A percentile compares a stretch with the other conserved stretches of the same genome.
Conservation (phyloP, 2,888 invertebrate genomes). For the Neoascia interrupta region DNA sequence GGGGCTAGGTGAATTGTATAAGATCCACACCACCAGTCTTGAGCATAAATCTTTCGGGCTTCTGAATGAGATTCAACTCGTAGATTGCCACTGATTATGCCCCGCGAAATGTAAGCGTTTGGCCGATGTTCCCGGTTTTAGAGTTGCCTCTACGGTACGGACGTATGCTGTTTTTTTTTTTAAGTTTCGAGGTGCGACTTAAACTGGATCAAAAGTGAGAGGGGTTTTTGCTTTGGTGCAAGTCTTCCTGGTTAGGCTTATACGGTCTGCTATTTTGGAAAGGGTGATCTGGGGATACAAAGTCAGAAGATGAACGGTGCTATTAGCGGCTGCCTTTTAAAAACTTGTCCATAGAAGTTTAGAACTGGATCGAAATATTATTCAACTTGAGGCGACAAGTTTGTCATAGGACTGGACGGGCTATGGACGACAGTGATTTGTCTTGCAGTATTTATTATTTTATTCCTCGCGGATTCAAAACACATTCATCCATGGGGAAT, state of each 20-base stretch:
- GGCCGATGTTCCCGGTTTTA: conserved; percentile 11
- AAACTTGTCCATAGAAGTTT: background rate
- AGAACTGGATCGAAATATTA: conserved; percentile 8
- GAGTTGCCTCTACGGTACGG: background rate
- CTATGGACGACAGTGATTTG: conserved; percentile 20
- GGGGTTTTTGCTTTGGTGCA: conserved; percentile 1
- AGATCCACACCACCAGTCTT: conserved; percentile 32
- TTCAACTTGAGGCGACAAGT: conserved; percentile 35
- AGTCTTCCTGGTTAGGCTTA: conserved; percentile 26
- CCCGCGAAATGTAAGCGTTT: conserved; percentile 16
- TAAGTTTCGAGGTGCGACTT: conserved; percentile 24
- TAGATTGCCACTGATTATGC: conserved; percentile 49
- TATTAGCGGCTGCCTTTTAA: background rate
- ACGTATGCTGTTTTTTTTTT: conserved; percentile 20
- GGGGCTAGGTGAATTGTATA: conserved; percentile 44
- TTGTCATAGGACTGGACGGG: background rate
- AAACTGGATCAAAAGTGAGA: conserved; percentile 46
- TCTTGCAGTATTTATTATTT: conserved; percentile 42
- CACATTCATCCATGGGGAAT: too few relatives aligned
- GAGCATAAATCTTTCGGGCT: conserved; percentile 53
- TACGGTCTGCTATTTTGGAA: background rate
- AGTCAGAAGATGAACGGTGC: too few relatives aligned
- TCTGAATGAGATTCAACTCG: conserved; percentile 38
- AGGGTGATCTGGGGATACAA: too few relatives aligned
- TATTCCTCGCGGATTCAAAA: conserved; percentile 11